These are phyloP conservation scores for Myiotriccus ornatus DNA, from an alignment of 2,797 vertebrate species.

Conservation along the genomic window DNA sequence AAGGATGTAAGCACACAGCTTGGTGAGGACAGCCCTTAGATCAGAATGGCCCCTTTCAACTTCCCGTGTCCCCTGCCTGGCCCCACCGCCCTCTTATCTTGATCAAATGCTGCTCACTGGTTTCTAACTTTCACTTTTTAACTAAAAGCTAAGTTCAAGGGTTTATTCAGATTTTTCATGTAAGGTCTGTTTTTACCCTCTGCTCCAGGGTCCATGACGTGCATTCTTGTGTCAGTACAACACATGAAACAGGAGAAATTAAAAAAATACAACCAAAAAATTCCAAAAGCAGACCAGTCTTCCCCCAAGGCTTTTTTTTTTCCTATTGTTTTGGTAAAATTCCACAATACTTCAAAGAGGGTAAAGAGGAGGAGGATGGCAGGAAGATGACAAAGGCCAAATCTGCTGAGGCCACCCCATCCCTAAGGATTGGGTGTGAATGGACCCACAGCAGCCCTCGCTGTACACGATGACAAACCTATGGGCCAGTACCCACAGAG, in stretches of 20 bases:
- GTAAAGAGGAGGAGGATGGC: not conserved
- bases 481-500: not conserved
- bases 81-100: not conserved
- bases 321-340: not conserved
- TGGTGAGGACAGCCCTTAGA: not conserved
- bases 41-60: not conserved
- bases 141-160: not conserved
- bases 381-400: not conserved
- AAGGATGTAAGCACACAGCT: not conserved
- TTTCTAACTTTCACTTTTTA: not conserved
- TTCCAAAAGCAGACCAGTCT: not conserved
- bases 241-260: not conserved
- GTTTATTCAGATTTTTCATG: not conserved
- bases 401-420: not conserved
- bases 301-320: not conserved
- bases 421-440: not conserved
- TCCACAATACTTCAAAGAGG: not conserved
- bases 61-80: not conserved
- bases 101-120: not conserved
- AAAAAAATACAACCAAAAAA: not conserved
- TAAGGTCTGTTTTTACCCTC: fast-evolving
- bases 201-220: fast-evolving
- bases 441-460: not conserved
- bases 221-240: not conserved
- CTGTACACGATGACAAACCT: fast-evolving